A percentile compares a stretch with the other conserved stretches of the same genome.
Conservation (phyloP, 2,888 invertebrate genomes). For the Tanypteryx hageni region DNA sequence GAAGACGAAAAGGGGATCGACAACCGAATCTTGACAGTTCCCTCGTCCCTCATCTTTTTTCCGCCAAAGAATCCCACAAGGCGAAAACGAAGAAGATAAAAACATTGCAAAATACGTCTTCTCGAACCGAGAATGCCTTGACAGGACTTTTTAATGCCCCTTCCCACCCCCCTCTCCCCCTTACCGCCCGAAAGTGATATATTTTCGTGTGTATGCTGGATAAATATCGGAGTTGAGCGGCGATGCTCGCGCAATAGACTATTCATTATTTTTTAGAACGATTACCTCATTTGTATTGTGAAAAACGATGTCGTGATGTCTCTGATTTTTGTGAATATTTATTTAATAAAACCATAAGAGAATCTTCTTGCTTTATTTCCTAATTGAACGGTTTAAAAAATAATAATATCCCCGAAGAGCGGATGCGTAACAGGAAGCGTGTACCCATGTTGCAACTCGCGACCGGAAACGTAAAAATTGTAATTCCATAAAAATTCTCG, state of each 20-base stretch:
- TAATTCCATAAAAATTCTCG: not conserved
- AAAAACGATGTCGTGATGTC: conserved; percentile 16
- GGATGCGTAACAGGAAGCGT: not conserved
- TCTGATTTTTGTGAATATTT: conserved; percentile 54
- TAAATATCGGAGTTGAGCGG: not conserved
- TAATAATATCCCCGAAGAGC: no score
- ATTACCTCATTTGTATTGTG: conserved; percentile 58
- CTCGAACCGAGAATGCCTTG: no score
- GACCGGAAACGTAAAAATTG: not conserved
- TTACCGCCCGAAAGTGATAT: not conserved
- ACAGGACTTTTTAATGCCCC: no score
- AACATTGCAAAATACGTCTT: no score
- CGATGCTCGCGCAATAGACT: not conserved
- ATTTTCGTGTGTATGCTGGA: not conserved
- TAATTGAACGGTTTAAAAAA: not conserved
- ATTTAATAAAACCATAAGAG: conserved; percentile 40
- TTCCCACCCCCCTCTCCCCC: not conserved
- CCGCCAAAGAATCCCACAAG: no score
- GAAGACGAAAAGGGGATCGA: no score
- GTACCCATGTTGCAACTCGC: not conserved
- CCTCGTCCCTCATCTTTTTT: no score
- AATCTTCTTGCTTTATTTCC: not conserved
- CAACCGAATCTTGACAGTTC: no score
- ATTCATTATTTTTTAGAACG: conserved; percentile 25
- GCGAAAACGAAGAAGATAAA: no score